Conservation (phyloP, 2,797 vertebrate genomes). For the Semotilus atromaculatus region DNA sequence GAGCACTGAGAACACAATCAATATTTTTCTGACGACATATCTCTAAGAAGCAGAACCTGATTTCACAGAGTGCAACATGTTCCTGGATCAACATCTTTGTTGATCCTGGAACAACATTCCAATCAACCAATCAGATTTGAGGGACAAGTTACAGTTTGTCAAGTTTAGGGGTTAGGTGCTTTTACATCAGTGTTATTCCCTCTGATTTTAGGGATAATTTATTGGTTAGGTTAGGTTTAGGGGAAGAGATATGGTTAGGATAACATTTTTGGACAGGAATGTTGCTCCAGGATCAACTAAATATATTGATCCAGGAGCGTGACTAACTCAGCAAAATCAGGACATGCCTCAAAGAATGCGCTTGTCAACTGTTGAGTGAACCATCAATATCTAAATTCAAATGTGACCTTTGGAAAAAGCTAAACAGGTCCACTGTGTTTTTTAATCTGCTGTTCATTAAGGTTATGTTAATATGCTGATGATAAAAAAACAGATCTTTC, state of each 20-base stretch:
- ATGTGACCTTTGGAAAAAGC: constrained; percentile 6
- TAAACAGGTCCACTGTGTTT: not conserved
- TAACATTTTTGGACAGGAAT: not conserved
- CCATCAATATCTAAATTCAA: not conserved
- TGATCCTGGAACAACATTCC: not conserved
- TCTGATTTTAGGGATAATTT: not conserved
- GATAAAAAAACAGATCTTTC: not conserved
- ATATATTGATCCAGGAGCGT: not conserved
- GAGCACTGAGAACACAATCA: not conserved
- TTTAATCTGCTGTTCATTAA: not conserved
- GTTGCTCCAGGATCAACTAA: not conserved
- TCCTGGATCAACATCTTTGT: not conserved
- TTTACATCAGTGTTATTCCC: not conserved
- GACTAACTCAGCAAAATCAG: not conserved
- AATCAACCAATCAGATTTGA: not conserved
- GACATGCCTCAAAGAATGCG: not conserved
- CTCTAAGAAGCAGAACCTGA: not conserved
- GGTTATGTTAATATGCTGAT: not conserved
- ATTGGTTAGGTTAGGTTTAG: not conserved
- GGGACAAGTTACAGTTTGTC: not conserved
- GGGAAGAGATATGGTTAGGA: not conserved
- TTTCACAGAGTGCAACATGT: not conserved
- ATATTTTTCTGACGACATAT: not conserved
- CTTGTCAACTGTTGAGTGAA: not conserved
- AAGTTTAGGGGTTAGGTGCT: not conserved